Percentiles rank a stretch among this genome's conserved stretches.
Evolutionary conservation across 2,888 invertebrate genomes (phyloP).

Genomic region (Buathra laborator): DNA sequence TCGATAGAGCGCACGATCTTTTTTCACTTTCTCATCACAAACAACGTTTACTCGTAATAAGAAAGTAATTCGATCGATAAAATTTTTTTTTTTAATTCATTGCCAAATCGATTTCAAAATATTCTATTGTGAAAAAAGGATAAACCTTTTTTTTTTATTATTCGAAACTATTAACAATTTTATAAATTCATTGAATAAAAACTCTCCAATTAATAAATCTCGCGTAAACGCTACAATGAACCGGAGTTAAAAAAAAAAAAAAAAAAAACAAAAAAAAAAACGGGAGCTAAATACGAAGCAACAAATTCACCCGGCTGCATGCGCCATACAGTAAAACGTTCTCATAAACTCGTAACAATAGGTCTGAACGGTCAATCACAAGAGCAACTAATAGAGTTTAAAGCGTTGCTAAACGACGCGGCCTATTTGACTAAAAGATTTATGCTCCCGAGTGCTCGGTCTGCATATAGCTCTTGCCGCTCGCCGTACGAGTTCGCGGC

Average conservation of each 20-base stretch:
- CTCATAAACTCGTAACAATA: slow-evolving; percentile 57
- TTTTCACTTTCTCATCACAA: slow-evolving; percentile 29
- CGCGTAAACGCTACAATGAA: slow-evolving; percentile 4
- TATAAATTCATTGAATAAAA: not conserved
- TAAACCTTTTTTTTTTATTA: not conserved
- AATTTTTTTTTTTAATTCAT: not conserved
- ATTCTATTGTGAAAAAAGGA: not conserved
- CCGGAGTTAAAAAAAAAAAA: too few relatives aligned
- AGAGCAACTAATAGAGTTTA: slow-evolving; percentile 59
- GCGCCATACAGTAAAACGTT: slow-evolving; percentile 43
- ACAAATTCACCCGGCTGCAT: slow-evolving; percentile 37
- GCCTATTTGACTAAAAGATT: slow-evolving; percentile 62
- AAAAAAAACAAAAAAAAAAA: not conserved
- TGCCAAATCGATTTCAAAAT: not conserved
- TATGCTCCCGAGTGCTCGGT: slow-evolving; percentile 29
- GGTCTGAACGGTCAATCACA: slow-evolving; percentile 56
- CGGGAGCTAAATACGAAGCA: slow-evolving; percentile 32
- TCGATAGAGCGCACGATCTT: not conserved
- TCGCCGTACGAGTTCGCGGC: slow-evolving; percentile 34
- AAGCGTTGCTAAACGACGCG: slow-evolving; percentile 62
- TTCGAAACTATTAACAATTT: not conserved
- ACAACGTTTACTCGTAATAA: not conserved
- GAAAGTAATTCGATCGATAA: slow-evolving; percentile 6
- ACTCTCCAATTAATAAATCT: not conserved
- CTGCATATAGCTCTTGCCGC: not conserved